These are phyloP conservation scores for Andrena hattorfiana DNA, from an alignment of 2,888 invertebrate species.

Conservation along the genomic window DNA sequence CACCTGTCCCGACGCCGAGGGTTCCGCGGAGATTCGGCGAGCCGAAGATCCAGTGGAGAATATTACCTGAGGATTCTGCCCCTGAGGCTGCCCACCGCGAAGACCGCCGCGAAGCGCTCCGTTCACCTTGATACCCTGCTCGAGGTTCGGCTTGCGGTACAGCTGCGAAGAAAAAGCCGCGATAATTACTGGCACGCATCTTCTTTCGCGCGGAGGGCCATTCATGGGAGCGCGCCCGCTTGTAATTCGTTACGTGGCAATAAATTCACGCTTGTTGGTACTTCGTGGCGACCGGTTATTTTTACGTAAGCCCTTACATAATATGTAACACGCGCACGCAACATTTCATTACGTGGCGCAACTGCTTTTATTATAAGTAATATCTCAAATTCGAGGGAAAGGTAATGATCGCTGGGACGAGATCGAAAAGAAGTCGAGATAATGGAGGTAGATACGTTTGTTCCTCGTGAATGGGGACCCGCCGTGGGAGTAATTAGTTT, in stretches of 20 bases:
- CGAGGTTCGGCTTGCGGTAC: slow-evolving; percentile 76
- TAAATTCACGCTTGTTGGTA: slow-evolving; percentile 16
- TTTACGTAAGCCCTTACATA: slow-evolving; percentile 56
- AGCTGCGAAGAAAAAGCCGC: slow-evolving; percentile 60
- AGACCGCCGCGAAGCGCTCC: slow-evolving; percentile 66
- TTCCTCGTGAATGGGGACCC: no score
- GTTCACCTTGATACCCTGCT: slow-evolving; percentile 69
- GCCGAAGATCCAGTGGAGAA: neutral
- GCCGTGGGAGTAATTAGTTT: no score
- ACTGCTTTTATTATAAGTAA: slow-evolving; percentile 33
- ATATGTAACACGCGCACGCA: slow-evolving; percentile 26
- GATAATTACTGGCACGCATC: neutral
- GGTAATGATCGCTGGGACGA: neutral
- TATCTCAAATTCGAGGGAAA: slow-evolving; percentile 16
- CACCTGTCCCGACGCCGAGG: neutral
- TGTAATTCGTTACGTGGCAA: neutral
- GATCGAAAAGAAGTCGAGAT: neutral
- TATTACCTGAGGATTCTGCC: slow-evolving; percentile 72
- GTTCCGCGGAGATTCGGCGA: neutral
- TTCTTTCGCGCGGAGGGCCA: neutral
- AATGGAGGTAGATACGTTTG: no score
- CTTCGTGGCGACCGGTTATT: slow-evolving; percentile 40
- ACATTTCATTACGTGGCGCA: slow-evolving; percentile 33
- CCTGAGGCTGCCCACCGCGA: slow-evolving; percentile 68
- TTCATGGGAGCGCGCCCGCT: neutral